These are phyloP conservation scores for Tachysurus fulvidraco DNA, from an alignment of 2,113 vertebrate species.

Conservation along the genomic window DNA sequence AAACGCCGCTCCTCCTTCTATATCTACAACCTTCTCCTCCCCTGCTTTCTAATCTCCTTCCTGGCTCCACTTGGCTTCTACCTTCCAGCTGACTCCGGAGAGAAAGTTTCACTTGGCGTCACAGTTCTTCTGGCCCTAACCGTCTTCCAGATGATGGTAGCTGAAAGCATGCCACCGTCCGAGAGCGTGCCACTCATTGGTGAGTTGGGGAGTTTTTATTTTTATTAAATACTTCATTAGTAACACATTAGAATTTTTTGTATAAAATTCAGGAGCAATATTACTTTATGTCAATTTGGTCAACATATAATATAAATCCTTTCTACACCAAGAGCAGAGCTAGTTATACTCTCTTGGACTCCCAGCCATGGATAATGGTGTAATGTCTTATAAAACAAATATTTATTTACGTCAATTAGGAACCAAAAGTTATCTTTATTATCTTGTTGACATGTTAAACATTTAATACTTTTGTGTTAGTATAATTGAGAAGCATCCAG, in stretches of 20 bases:
- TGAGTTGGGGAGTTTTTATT: conserved; percentile 56
- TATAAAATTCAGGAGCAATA: too few species aligned
- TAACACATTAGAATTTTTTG: neutral
- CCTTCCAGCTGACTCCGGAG: conserved; percentile 94
- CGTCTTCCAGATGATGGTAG: conserved; percentile 96
- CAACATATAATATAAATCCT: too few species aligned
- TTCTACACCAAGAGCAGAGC: neutral
- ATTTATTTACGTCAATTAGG: neutral
- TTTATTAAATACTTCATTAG: neutral
- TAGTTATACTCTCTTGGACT: neutral
- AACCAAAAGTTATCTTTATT: neutral
- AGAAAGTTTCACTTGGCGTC: conserved; percentile 95
- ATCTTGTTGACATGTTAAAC: neutral
- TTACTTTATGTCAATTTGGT: too few species aligned
- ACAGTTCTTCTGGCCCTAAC: conserved; percentile 95
- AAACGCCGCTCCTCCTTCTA: conserved; percentile 96
- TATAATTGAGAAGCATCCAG: neutral
- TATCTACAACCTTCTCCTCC: conserved; percentile 93
- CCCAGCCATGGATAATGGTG: neutral
- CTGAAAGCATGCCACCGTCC: conserved; percentile 97
- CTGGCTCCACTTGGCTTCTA: conserved; percentile 95
- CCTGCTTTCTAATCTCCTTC: conserved; percentile 96
- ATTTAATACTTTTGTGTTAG: neutral
- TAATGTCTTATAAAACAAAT: neutral
- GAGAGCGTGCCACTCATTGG: conserved; percentile 96